Percentiles rank a stretch among this genome's conserved stretches.
Evolutionary conservation across 2,888 invertebrate species (phyloP).

Genomic region (Xiphydria camelus): DNA sequence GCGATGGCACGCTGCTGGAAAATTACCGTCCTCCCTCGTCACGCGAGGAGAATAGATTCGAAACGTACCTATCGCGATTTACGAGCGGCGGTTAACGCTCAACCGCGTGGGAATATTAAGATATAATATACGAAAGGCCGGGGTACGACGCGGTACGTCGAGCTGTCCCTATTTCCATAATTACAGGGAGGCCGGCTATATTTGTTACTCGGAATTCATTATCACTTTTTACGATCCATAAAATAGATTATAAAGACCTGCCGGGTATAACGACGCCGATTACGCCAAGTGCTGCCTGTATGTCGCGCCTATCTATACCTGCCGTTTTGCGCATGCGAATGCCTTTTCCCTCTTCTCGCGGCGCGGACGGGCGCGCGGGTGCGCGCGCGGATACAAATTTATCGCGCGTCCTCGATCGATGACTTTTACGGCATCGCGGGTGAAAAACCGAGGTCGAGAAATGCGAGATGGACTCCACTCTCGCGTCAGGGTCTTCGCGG

Average conservation of each 20-base stretch:
- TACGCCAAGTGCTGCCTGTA: not conserved
- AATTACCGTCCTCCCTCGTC: conserved; percentile 31
- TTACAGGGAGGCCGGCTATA: conserved; percentile 32
- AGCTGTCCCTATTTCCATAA: conserved; percentile 43
- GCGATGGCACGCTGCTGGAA: no score
- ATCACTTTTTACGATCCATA: conserved; percentile 38
- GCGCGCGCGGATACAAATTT: no score
- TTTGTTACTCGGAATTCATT: conserved; percentile 41
- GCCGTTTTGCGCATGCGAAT: not conserved
- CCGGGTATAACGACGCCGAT: conserved; percentile 50
- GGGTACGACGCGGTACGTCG: no score
- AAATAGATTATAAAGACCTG: conserved; percentile 33
- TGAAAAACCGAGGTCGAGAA: no score
- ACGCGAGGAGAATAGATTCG: conserved; percentile 32
- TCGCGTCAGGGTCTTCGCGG: no score
- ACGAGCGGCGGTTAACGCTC: conserved; percentile 27
- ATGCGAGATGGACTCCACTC: no score
- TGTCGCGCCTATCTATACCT: not conserved
- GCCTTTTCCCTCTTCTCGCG: not conserved
- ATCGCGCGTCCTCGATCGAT: no score
- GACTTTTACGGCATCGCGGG: no score
- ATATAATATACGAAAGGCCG: no score
- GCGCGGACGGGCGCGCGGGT: not conserved
- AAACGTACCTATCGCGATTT: conserved; percentile 30
- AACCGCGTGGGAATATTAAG: conserved; percentile 28